Conservation (phyloP, 2,888 invertebrate genomes). For the Eupithecia centaureata region DNA sequence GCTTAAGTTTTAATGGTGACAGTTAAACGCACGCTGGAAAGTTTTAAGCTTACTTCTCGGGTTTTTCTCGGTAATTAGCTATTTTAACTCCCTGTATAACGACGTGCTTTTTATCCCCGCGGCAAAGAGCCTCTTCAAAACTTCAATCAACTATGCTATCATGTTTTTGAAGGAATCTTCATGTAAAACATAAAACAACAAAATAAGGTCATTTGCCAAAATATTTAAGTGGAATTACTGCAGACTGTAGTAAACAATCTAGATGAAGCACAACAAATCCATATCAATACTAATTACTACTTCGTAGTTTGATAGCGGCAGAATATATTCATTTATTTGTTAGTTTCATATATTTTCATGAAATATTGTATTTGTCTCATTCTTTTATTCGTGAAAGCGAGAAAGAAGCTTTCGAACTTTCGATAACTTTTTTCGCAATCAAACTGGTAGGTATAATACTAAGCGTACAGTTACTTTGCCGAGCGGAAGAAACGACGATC, state of each 20-base stretch:
- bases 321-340: no score
- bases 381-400: background rate
- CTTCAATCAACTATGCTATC: conserved; percentile 41
- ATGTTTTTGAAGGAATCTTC: background rate
- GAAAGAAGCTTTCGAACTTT: background rate
- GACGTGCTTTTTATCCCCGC: conserved; percentile 60
- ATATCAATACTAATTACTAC: no score
- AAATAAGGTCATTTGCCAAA: no score
- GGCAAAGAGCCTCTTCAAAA: conserved; percentile 60
- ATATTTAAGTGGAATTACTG: no score
- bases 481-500: conserved; percentile 33
- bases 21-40: conserved; percentile 56
- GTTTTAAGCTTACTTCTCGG: conserved; percentile 52
- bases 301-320: no score
- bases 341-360: no score
- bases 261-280: no score
- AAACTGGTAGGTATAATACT: no score
- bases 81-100: conserved; percentile 61
- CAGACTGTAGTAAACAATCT: no score
- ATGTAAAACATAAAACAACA: background rate
- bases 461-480: conserved; percentile 22
- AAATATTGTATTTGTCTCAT: no score
- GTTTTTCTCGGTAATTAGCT: conserved; percentile 64
- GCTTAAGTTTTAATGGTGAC: conserved; percentile 55
- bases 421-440: no score